phyloP scores from a whole-genome alignment of 2,113 vertebrate species.

The Paramormyrops kingsleyae region DNA sequence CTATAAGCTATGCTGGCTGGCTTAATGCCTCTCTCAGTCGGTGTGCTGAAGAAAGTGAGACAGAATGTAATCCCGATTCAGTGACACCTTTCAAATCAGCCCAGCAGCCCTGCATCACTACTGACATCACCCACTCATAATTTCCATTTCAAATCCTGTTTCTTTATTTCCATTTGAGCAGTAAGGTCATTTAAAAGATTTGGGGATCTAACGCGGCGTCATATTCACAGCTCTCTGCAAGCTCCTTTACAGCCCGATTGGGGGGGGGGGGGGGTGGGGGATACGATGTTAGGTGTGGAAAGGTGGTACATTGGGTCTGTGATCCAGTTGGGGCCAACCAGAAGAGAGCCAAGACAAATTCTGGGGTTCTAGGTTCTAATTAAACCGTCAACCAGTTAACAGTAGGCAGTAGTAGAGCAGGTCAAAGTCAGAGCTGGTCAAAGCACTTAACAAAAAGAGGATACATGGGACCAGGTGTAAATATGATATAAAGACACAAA shows the following conservation, averaged over 20 bases:
- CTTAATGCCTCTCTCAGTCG: not conserved
- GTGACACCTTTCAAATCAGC: not conserved
- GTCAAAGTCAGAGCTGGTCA: not conserved
- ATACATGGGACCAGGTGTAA: not conserved
- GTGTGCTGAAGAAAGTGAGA: not conserved
- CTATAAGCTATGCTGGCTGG: not conserved
- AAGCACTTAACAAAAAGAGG: not conserved
- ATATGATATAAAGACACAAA: not conserved
- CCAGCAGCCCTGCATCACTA: not conserved
- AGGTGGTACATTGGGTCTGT: not conserved
- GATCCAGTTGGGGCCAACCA: not conserved
- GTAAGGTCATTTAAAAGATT: constrained; percentile 4
- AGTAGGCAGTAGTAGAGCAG: not conserved
- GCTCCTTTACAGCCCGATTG: not conserved
- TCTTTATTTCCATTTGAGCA: not conserved
- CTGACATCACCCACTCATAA: not conserved
- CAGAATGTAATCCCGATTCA: not conserved
- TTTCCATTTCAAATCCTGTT: not conserved
- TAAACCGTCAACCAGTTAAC: not conserved
- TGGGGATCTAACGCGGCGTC: not conserved
- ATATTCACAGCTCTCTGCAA: not conserved
- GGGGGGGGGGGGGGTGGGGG: not conserved
- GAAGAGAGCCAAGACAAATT: not conserved
- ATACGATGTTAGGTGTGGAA: not conserved
- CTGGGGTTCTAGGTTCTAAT: not conserved